Percentiles rank a stretch among this genome's conserved stretches.
These are phyloP conservation scores for Spea bombifrons DNA, from an alignment of 2,113 vertebrate genomes.

Conservation along the genomic window DNA sequence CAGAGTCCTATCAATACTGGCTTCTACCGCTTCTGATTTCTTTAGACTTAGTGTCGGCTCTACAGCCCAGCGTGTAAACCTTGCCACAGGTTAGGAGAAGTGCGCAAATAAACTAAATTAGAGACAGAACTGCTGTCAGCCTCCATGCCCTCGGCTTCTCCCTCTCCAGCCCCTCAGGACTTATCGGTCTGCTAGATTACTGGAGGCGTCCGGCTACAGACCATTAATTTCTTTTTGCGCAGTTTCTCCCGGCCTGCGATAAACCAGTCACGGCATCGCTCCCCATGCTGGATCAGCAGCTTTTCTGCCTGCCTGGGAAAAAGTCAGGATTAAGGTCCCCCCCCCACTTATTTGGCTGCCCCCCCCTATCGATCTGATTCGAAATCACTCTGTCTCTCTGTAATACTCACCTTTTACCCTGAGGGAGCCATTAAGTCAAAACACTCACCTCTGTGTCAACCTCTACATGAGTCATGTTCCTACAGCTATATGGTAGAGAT, in stretches of 20 bases:
- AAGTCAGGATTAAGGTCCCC: constrained; percentile 4
- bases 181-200: constrained; percentile 17
- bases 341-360: constrained; percentile 8
- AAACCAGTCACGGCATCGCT: constrained; percentile 27
- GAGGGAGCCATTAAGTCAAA: not conserved
- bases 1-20: not conserved
- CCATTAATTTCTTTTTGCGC: constrained; percentile 6
- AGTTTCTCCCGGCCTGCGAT: constrained; percentile 19
- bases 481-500: too few species aligned
- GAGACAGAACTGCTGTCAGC: not conserved
- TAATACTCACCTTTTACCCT: not conserved
- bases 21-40: not conserved
- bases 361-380: constrained; percentile 3
- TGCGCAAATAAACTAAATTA: not conserved
- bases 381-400: not conserved
- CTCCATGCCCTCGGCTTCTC: not conserved
- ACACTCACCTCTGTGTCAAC: not conserved
- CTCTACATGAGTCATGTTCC: not conserved
- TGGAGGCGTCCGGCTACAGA: constrained; percentile 10
- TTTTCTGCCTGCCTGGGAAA: constrained; percentile 27
- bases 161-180: not conserved
- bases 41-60: not conserved
- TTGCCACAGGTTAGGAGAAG: not conserved
- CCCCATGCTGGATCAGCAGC: constrained; percentile 28
- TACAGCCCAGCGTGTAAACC: not conserved